Evolutionary conservation across 2,113 vertebrate species (phyloP).

Genomic region (Gadus chalcogrammus): DNA sequence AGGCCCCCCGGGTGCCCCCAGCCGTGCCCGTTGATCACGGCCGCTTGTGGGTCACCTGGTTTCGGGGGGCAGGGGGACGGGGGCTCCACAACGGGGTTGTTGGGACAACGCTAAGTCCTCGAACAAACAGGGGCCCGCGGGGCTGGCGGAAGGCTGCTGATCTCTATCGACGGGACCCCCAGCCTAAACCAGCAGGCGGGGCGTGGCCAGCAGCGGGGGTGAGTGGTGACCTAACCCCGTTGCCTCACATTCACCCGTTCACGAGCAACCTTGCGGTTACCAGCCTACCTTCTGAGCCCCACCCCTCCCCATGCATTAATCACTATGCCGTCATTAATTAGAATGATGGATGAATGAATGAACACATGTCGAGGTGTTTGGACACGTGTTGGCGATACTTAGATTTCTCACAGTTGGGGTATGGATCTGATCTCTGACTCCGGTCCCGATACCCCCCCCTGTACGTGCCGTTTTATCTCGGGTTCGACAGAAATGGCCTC

Average conservation of each 20-base stretch:
- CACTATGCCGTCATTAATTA: too few relatives aligned
- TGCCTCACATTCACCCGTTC: too few relatives aligned
- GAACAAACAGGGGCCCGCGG: constrained; percentile 50
- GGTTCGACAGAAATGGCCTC: constrained; percentile 20
- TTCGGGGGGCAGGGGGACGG: constrained; percentile 35
- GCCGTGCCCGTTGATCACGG: constrained; percentile 22
- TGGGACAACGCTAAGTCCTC: constrained; percentile 59
- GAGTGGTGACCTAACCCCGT: neutral
- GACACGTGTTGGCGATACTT: neutral
- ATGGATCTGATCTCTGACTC: neutral
- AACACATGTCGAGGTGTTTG: neutral
- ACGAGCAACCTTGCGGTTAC: too few relatives aligned
- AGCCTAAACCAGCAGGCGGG: constrained; percentile 28
- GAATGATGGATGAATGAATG: neutral
- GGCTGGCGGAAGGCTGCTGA: constrained; percentile 62
- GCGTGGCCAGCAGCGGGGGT: neutral
- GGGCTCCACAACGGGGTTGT: constrained; percentile 23
- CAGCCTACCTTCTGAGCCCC: too few relatives aligned
- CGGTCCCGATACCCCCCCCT: neutral
- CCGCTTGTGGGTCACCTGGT: constrained; percentile 36
- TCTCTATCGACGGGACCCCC: constrained; percentile 55
- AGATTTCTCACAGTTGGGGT: neutral
- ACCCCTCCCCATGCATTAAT: too few relatives aligned
- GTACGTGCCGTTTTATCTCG: neutral
- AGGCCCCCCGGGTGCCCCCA: neutral